Base-by-base conservation (phyloP, 2,113 vertebrate species). In the Bos indicus region DNA sequence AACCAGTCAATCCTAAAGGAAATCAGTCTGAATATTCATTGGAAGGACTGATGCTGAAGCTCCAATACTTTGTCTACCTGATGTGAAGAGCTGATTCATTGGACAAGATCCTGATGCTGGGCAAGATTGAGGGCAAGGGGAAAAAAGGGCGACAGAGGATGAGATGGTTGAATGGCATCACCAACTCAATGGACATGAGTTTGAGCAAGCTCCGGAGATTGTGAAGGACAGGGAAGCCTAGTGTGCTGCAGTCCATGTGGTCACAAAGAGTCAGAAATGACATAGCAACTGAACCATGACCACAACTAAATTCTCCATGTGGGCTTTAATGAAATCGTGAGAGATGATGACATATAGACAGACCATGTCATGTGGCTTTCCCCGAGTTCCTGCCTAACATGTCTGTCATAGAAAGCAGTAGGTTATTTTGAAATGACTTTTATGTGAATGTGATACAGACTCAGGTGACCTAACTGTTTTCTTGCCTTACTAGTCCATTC, bases 401-500 rank as follows among this genome's bases (percentile, higher is more conserved):
- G 6, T 46, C 25, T 52, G 5, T 23, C 52, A 81, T 10, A 48
- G 59, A 52, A 77, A 64, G 3, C 0, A 52, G 36, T 25, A 7
- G 21, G 8, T 67, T 64, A 54, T 67, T 36, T 62, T 78, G 26
- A 59, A 85, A 46, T 43, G 8, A 36, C 6, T 11, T 19, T 81
- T 19, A 51, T 12, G 6, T 54, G 11, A 59, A 60, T 1, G 5
- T 25, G 17, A 51, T 43, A 13, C 33, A 60, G 10, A 85, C 21
- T 28, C 7, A 46, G 1, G 2, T 5, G 16, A n/a, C 14, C 7
- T 6, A 5, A 11, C 6, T 33, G 12, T n/a, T 43, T 84, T n/a
- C 17, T 92, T 10, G 7, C 40, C n/a, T 13, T 48, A 33, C 4
- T 30, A 14, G 16, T 33, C 25, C 4, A 23, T 13, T 57, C 23